These are phyloP conservation scores for human DNA, from an alignment of 2,113 vertebrate genomes.

Conservation along the genomic window DNA sequence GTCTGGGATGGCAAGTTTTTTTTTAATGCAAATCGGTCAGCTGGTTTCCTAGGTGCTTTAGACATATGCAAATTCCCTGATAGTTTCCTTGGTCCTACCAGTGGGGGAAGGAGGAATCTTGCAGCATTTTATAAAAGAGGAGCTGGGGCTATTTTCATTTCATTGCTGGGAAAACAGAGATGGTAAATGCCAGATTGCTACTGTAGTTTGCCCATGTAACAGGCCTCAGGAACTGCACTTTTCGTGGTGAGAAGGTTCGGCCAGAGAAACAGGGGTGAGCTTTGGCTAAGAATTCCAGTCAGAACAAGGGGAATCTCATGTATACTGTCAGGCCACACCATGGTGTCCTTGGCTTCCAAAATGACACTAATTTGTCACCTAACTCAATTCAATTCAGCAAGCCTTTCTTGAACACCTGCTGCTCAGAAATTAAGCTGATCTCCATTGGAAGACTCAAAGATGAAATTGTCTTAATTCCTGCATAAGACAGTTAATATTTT, in stretches of 20 bases:
- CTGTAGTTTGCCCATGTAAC: background rate
- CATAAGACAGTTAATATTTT: background rate
- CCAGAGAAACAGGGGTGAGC: background rate
- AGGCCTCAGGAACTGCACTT: background rate
- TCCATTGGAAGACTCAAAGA: background rate
- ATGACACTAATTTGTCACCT: background rate
- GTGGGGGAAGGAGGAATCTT: background rate
- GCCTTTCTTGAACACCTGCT: background rate
- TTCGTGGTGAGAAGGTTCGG: background rate
- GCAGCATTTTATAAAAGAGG: background rate
- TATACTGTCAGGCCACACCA: background rate
- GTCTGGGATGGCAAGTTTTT: background rate
- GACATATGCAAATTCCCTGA: background rate
- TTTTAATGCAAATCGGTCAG: background rate
- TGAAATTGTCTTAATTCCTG: background rate
- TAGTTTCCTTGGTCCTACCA: background rate
- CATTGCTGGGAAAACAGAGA: background rate
- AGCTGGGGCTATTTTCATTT: background rate
- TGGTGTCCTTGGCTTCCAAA: background rate
- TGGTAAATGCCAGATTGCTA: background rate
- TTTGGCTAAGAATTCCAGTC: background rate
- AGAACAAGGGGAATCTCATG: background rate
- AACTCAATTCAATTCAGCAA: background rate
- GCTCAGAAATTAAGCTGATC: constrained; percentile 8
- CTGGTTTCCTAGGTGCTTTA: background rate